phyloP scores from a whole-genome alignment of 2,888 invertebrate genomes.

The Cyaniris semiargus region DNA sequence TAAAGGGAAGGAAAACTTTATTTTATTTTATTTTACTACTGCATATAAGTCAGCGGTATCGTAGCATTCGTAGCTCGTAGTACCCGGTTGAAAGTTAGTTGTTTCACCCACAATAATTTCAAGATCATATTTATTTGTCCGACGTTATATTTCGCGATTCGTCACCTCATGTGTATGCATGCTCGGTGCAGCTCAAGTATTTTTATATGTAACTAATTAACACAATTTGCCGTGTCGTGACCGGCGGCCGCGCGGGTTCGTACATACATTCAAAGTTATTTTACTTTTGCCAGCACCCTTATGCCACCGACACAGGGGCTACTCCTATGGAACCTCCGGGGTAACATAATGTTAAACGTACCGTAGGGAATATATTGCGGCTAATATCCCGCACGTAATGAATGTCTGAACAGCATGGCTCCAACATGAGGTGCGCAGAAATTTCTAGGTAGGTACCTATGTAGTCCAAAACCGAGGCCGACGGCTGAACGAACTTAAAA shows the following conservation, averaged over 20 bases:
- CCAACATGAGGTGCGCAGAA: constrained; percentile 28
- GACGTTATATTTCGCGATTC: constrained; percentile 15
- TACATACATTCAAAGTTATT: background rate
- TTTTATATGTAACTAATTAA: constrained; percentile 29
- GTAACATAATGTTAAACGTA: background rate
- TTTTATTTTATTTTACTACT: too few species aligned
- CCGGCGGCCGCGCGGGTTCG: constrained; percentile 8
- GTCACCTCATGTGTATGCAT: constrained; percentile 25
- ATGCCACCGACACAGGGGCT: background rate
- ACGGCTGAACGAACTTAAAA: background rate
- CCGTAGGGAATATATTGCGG: constrained; percentile 42
- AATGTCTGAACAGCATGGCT: constrained; percentile 41
- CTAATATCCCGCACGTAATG: constrained; percentile 46
- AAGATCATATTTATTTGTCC: background rate
- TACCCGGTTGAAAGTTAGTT: background rate
- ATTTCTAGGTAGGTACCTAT: constrained; percentile 4
- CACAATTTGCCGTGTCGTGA: constrained; percentile 32
- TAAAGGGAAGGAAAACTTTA: too few species aligned
- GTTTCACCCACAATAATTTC: background rate
- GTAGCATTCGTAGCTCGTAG: too few species aligned
- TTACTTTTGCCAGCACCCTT: background rate
- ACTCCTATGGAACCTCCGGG: background rate
- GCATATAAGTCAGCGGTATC: too few species aligned
- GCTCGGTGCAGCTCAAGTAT: background rate
- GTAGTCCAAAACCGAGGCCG: too few species aligned